phyloP scores from a whole-genome alignment of 2,113 vertebrate species.

The Corvus cornix region DNA sequence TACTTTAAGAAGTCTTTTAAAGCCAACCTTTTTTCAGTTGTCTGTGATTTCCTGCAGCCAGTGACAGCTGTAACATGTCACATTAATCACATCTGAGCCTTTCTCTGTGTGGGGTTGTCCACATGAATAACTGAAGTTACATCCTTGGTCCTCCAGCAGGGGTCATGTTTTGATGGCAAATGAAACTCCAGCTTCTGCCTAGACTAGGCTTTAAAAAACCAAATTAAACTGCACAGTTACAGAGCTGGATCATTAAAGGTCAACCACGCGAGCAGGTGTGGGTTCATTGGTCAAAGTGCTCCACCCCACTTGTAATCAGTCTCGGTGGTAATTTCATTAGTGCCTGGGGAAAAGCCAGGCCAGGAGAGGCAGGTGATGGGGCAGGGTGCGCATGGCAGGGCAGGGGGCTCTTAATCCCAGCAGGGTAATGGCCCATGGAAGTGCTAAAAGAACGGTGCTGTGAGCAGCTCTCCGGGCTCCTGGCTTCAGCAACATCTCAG shows the following conservation, averaged over 20 bases:
- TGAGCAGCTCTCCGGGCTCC: neutral
- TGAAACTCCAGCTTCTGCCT: neutral
- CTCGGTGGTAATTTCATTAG: constrained; percentile 46
- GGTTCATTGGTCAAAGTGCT: constrained; percentile 46
- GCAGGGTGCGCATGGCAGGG: neutral
- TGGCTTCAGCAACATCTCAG: neutral
- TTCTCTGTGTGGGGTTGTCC: fast-evolving
- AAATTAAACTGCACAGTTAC: neutral
- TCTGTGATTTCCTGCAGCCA: neutral
- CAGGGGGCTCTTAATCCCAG: neutral
- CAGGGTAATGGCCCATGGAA: constrained; percentile 43
- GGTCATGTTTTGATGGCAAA: constrained; percentile 38
- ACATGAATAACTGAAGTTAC: fast-evolving
- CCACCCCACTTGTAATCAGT: constrained; percentile 22
- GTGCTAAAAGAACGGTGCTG: constrained; percentile 27
- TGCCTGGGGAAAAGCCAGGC: constrained; percentile 41
- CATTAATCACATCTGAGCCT: neutral
- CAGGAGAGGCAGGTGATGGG: neutral
- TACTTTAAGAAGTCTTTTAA: neutral
- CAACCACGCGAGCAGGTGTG: constrained; percentile 30
- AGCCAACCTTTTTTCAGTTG: neutral
- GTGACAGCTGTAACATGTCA: neutral
- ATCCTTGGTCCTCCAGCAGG: constrained; percentile 15
- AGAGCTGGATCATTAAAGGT: constrained; percentile 37
- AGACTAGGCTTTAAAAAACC: neutral